These are phyloP conservation scores for Epistrophe grossulariae DNA, from an alignment of 2,888 invertebrate species.

Conservation along the genomic window DNA sequence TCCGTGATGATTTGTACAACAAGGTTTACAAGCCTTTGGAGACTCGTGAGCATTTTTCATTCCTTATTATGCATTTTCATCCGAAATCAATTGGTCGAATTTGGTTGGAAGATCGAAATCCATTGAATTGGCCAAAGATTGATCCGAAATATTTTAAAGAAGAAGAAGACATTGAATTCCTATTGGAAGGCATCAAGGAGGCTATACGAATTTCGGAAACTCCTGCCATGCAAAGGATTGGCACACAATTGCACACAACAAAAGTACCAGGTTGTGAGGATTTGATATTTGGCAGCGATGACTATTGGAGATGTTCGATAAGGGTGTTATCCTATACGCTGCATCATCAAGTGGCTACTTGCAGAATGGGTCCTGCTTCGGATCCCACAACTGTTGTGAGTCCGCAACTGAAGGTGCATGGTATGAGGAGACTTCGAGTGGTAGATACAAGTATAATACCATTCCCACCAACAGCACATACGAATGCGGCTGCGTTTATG, in stretches of 20 bases:
- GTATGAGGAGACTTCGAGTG: constrained; percentile 86
- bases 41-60: constrained; percentile 85
- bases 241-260: constrained; percentile 85
- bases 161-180: constrained; percentile 84
- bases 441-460: constrained; percentile 89
- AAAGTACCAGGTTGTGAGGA: constrained; percentile 85
- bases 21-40: constrained; percentile 86
- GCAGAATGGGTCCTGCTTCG: constrained; percentile 88
- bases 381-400: constrained; percentile 88
- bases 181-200: constrained; percentile 87
- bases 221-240: constrained; percentile 86
- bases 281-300: constrained; percentile 85
- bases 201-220: constrained; percentile 86
- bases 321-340: constrained; percentile 86
- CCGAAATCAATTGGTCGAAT: constrained; percentile 90
- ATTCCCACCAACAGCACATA: constrained; percentile 87
- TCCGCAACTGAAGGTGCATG: constrained; percentile 86
- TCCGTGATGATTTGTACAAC: constrained; percentile 85
- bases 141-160: constrained; percentile 86
- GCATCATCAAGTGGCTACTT: constrained; percentile 88
- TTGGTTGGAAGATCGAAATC: constrained; percentile 87
- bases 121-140: constrained; percentile 86
- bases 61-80: constrained; percentile 89
- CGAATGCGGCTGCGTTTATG: constrained; percentile 89
- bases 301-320: constrained; percentile 89